A percentile compares a stretch with the other conserved stretches of the same genome.
Evolutionary conservation across 2,888 invertebrate species (phyloP).

Genomic region (Eretmocerus hayati): DNA sequence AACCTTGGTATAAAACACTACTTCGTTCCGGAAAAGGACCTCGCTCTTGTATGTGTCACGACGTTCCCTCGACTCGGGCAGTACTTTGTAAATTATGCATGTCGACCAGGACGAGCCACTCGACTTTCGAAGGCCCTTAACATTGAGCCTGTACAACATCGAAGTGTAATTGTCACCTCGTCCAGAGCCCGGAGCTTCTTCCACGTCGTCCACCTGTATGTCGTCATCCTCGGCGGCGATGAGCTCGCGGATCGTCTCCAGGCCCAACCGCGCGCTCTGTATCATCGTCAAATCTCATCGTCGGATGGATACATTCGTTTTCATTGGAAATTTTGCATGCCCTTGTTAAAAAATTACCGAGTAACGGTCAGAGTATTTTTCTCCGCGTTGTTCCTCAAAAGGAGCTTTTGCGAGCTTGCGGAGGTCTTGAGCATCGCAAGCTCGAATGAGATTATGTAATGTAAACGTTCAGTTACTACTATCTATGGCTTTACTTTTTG

Average conservation of each 20-base stretch:
- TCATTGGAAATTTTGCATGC: no score
- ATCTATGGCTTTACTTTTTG: no score
- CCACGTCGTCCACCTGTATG: conserved; percentile 34
- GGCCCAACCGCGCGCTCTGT: conserved; percentile 28
- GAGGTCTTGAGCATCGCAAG: no score
- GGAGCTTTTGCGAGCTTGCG: no score
- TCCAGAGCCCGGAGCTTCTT: conserved; percentile 65
- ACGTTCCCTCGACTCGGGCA: conserved; percentile 58
- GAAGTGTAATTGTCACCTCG: conserved; percentile 71
- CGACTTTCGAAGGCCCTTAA: conserved; percentile 51
- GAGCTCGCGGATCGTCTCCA: conserved; percentile 38
- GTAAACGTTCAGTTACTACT: no score
- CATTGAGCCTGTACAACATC: conserved; percentile 60
- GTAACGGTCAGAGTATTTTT: no score
- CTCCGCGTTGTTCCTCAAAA: no score
- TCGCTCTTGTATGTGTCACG: conserved; percentile 68
- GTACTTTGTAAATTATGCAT: conserved; percentile 63
- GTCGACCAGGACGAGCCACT: conserved; percentile 55
- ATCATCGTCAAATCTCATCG: no score
- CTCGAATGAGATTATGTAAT: no score
- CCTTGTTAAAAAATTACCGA: no score
- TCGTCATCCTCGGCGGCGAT: conserved; percentile 36
- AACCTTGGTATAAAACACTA: conserved; percentile 64
- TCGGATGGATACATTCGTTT: no score
- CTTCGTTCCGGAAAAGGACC: conserved; percentile 63